A percentile compares a stretch with the other conserved stretches of the same genome.
Conservation (phyloP, 2,113 vertebrate species). For the Muntiacus reevesi region DNA sequence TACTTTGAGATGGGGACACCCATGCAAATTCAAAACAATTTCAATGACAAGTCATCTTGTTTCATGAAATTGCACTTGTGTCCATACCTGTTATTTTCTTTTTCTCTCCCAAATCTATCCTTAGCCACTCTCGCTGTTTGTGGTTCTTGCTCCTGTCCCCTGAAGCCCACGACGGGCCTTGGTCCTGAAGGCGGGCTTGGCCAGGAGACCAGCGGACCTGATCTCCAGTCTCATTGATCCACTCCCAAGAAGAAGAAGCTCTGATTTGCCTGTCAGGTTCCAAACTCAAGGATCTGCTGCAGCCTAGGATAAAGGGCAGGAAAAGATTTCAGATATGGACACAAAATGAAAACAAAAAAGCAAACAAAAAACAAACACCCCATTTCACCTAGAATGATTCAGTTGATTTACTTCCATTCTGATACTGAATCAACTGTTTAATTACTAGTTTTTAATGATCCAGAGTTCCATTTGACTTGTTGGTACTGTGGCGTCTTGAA, state of each 20-base stretch:
- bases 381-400: neutral
- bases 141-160: constrained; percentile 69
- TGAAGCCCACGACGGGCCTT: constrained; percentile 78
- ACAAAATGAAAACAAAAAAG: constrained; percentile 16
- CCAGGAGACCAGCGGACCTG: constrained; percentile 77
- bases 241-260: constrained; percentile 82
- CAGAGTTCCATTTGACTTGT: neutral
- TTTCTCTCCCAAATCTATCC: constrained; percentile 88
- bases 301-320: constrained; percentile 75
- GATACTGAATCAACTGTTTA: neutral
- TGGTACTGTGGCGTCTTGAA: neutral
- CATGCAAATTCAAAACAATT: neutral
- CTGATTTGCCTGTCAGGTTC: constrained; percentile 76
- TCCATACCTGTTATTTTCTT: constrained; percentile 86
- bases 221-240: constrained; percentile 73
- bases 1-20: neutral
- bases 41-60: neutral
- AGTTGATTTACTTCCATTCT: neutral
- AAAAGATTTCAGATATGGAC: constrained; percentile 38
- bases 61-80: neutral
- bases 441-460: neutral
- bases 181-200: constrained; percentile 73
- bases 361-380: neutral
- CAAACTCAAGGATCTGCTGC: constrained; percentile 80
- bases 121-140: constrained; percentile 79